Evolutionary conservation across 1,140 invertebrate species (phyloP).

Genomic region (Diachasma alloeum): DNA sequence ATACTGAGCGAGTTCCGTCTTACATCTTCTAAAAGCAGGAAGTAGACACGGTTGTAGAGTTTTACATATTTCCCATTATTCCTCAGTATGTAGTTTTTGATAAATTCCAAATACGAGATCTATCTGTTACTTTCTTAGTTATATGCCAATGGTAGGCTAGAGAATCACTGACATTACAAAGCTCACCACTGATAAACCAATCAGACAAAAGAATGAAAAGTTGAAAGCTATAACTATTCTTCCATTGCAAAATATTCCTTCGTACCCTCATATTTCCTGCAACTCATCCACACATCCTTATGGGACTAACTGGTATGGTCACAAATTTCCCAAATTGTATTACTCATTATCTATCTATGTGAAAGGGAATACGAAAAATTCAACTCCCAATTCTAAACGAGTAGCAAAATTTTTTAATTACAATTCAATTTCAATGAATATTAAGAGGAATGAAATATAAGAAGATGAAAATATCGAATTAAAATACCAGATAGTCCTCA

Average conservation of each 20-base stretch:
- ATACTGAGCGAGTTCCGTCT: not conserved
- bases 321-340: too few relatives aligned
- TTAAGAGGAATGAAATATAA: too few relatives aligned
- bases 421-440: too few relatives aligned
- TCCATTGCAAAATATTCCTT: not conserved
- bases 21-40: slow-evolving; percentile 3
- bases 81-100: not conserved
- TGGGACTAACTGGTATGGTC: too few relatives aligned
- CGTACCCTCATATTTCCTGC: not conserved
- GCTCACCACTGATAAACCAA: not conserved
- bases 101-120: not conserved
- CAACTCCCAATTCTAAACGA: too few relatives aligned
- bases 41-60: slow-evolving; percentile 27
- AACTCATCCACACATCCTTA: not conserved
- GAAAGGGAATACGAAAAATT: too few relatives aligned
- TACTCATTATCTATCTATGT: too few relatives aligned
- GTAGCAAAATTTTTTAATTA: too few relatives aligned
- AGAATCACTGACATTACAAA: not conserved
- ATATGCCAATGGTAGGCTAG: not conserved
- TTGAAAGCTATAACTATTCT: too few relatives aligned
- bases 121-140: slow-evolving; percentile 3
- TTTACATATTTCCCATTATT: slow-evolving; percentile 10
- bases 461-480: not conserved
- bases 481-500: not conserved
- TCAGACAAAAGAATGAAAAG: not conserved